A percentile compares a stretch with the other conserved stretches of the same genome.
Evolutionary conservation across 2,888 invertebrate species (phyloP).

Genomic region (Petrolisthes manimaculis): DNA sequence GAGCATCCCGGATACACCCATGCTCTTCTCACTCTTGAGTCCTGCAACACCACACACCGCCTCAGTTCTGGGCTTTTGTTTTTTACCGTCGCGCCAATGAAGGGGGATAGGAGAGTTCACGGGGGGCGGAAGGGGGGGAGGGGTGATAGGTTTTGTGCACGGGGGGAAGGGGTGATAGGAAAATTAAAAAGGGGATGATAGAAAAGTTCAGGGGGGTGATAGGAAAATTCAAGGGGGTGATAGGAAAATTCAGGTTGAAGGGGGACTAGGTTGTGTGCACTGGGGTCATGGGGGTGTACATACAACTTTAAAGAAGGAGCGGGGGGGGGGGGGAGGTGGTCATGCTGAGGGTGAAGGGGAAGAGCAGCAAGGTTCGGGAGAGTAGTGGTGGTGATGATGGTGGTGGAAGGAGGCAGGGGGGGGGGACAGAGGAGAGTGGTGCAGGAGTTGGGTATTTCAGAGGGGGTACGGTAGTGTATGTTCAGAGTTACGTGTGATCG

Average conservation of each 20-base stretch:
- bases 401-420: neutral
- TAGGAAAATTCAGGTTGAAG: neutral
- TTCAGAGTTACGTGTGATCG: neutral
- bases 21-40: constrained; percentile 65
- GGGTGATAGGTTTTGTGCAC: neutral
- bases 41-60: constrained; percentile 58
- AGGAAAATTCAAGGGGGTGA: neutral
- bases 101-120: neutral
- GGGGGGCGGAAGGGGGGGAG: neutral
- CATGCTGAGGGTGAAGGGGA: neutral
- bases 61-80: constrained; percentile 31
- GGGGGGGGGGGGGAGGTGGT: neutral
- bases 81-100: neutral
- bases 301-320: constrained; percentile 3
- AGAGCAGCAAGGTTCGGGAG: neutral
- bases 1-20: constrained; percentile 60
- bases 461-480: neutral
- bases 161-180: neutral
- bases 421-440: neutral
- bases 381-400: neutral
- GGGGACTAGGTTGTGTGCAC: too few species aligned
- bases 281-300: too few species aligned
- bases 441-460: neutral
- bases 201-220: neutral
- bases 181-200: neutral